These are phyloP conservation scores for Steromphala cineraria DNA, from an alignment of 2,888 invertebrate species.

Conservation along the genomic window DNA sequence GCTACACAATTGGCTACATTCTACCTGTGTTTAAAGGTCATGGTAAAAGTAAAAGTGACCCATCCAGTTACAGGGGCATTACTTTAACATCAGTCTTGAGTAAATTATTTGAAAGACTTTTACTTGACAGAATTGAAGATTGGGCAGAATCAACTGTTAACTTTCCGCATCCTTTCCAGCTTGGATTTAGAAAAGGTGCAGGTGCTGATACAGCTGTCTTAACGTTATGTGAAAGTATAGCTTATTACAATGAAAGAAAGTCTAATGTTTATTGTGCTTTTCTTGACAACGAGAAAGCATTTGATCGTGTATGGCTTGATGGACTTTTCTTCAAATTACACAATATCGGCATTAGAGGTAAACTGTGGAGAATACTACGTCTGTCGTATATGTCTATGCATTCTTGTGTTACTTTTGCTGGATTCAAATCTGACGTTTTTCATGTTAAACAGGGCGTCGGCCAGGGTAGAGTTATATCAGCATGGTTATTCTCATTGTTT, in stretches of 20 bases:
- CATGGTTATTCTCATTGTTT: neutral
- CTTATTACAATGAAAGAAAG: neutral
- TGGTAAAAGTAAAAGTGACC: neutral
- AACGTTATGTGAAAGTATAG: neutral
- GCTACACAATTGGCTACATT: neutral
- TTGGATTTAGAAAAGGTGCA: slow-evolving; percentile 16
- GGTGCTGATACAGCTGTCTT: neutral
- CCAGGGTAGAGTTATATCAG: neutral
- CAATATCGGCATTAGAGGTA: neutral
- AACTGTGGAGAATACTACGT: neutral
- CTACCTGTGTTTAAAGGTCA: neutral
- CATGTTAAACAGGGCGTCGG: neutral
- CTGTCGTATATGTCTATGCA: neutral
- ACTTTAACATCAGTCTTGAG: neutral
- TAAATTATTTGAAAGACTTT: neutral
- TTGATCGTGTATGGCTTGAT: neutral
- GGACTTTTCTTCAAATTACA: neutral
- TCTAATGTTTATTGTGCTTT: neutral
- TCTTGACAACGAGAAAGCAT: neutral
- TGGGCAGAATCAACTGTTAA: neutral
- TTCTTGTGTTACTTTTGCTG: neutral
- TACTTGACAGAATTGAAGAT: neutral
- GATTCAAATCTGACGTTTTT: neutral
- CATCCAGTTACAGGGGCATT: neutral
- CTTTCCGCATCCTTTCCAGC: neutral